Percentiles rank a stretch among this genome's conserved stretches.
phyloP scores from a whole-genome alignment of 2,888 invertebrate species.

The Didymodactylos carnosus region DNA sequence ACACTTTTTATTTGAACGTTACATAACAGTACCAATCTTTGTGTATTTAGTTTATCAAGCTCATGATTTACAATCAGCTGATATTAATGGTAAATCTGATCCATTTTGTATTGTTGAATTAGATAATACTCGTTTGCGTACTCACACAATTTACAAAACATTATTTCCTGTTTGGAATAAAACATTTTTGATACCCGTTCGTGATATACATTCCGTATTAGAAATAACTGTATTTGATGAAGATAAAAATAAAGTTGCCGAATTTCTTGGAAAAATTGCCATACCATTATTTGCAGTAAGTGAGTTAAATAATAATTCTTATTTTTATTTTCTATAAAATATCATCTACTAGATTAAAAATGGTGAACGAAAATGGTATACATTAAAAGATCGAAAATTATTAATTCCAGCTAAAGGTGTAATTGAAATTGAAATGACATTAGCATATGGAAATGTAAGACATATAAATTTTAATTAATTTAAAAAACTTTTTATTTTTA shows the following conservation, averaged over 20 bases:
- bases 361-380: constrained; percentile 82
- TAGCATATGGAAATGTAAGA: constrained; percentile 71
- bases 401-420: constrained; percentile 74
- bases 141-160: constrained; percentile 95
- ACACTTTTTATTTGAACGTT: background rate
- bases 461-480: background rate
- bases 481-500: background rate
- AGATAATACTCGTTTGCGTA: constrained; percentile 77
- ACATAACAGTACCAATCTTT: background rate
- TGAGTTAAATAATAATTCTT: background rate
- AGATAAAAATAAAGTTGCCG: constrained; percentile 76
- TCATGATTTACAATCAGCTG: constrained; percentile 69
- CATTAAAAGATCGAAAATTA: constrained; percentile 81
- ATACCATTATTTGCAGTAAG: constrained; percentile 53
- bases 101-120: constrained; percentile 91
- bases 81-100: constrained; percentile 89
- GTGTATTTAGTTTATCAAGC: constrained; percentile 47
- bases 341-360: constrained; percentile 52
- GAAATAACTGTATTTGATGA: constrained; percentile 93
- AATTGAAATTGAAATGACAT: constrained; percentile 69
- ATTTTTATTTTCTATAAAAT: too few relatives aligned
- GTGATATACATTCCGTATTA: constrained; percentile 77
- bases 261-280: constrained; percentile 76
- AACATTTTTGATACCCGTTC: constrained; percentile 63
- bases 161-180: constrained; percentile 91